These are phyloP conservation scores for Vulpes ferrilata DNA, from an alignment of 2,113 vertebrate genomes.

Conservation along the genomic window DNA sequence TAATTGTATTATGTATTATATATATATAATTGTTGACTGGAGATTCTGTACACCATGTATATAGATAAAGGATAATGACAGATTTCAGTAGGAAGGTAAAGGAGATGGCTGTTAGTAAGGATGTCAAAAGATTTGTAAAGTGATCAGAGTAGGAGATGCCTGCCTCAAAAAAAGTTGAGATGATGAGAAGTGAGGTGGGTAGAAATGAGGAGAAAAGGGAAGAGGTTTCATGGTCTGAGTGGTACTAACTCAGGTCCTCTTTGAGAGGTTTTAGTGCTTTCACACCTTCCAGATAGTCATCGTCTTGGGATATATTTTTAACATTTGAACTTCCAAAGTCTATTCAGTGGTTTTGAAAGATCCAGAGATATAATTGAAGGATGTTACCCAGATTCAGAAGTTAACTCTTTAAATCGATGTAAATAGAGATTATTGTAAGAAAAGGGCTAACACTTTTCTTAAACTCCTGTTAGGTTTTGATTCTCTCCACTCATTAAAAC, in stretches of 20 bases:
- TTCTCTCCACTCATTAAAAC: neutral
- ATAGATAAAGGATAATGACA: neutral
- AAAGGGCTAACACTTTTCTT: constrained; percentile 4
- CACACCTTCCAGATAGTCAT: neutral
- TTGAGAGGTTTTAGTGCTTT: neutral
- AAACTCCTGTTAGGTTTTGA: constrained; percentile 30
- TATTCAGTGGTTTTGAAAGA: constrained; percentile 17
- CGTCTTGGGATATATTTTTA: constrained; percentile 44
- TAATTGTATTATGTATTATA: neutral
- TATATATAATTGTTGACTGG: neutral
- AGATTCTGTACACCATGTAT: neutral
- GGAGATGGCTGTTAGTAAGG: neutral
- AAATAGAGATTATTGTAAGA: neutral
- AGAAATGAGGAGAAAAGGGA: neutral
- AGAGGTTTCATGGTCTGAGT: neutral
- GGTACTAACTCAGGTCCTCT: neutral
- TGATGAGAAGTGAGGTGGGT: neutral
- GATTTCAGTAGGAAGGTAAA: neutral
- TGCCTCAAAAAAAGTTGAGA: neutral
- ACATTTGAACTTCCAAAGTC: neutral
- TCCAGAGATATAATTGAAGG: constrained; percentile 13
- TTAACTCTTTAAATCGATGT: constrained; percentile 9
- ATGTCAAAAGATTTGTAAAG: neutral
- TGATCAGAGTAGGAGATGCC: neutral
- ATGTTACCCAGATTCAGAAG: constrained; percentile 38